A percentile compares a stretch with the other conserved stretches of the same genome.
Conservation (phyloP, 2,888 invertebrate species). For the Tridacna crocea region DNA sequence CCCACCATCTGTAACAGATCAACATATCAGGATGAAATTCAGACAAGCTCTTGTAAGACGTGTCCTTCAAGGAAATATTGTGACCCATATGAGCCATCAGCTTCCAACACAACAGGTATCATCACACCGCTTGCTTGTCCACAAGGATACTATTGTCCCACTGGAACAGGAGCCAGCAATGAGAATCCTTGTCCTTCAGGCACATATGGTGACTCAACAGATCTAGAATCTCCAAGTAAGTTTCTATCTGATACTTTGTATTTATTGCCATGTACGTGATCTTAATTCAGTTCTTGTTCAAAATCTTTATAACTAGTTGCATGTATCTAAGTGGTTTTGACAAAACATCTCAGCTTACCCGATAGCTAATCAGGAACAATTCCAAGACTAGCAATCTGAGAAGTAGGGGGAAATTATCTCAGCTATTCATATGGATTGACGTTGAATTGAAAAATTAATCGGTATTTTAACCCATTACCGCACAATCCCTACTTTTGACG, state of each 20-base stretch:
- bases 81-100: conserved; percentile 76
- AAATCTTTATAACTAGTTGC: too few species aligned
- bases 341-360: too few species aligned
- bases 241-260: background rate
- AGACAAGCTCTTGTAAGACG: conserved; percentile 67
- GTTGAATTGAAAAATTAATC: too few species aligned
- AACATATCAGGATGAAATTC: conserved; percentile 70
- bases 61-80: conserved; percentile 79
- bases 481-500: too few species aligned
- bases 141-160: conserved; percentile 79
- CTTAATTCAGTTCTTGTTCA: too few species aligned
- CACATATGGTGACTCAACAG: conserved; percentile 66
- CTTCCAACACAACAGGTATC: conserved; percentile 77
- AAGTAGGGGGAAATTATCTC: too few species aligned
- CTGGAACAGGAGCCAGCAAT: conserved; percentile 72
- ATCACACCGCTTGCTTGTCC: conserved; percentile 76
- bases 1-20: conserved; percentile 78
- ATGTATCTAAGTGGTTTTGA: too few species aligned
- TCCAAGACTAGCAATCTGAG: too few species aligned
- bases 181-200: conserved; percentile 80
- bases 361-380: too few species aligned
- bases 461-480: too few species aligned
- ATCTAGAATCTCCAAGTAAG: conserved; percentile 65
- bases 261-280: too few species aligned
- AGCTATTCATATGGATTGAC: too few species aligned